Conservation (phyloP, 2,888 invertebrate genomes). For the Caenorhabditis panamensis region DNA sequence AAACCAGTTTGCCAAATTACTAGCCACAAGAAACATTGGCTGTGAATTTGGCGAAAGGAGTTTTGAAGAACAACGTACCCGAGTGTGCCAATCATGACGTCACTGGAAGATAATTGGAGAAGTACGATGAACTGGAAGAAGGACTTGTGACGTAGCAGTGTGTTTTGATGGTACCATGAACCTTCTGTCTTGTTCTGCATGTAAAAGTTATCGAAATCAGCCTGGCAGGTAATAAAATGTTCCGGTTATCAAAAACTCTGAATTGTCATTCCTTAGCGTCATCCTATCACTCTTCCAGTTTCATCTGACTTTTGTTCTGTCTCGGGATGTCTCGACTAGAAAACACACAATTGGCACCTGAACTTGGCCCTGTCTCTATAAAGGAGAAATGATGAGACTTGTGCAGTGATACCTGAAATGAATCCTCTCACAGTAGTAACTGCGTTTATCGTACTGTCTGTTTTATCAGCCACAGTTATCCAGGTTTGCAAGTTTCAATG, state of each 20-base stretch:
- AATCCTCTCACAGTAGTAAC: not conserved
- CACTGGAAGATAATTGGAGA: slow-evolving; percentile 10
- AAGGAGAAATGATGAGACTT: not conserved
- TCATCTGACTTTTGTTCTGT: slow-evolving; percentile 8
- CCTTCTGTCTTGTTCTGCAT: no score
- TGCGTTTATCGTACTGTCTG: not conserved
- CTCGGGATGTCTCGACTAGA: not conserved
- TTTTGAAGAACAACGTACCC: slow-evolving; percentile 30
- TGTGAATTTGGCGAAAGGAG: slow-evolving; percentile 51
- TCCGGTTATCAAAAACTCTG: not conserved
- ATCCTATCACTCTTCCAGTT: not conserved
- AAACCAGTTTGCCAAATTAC: slow-evolving; percentile 53
- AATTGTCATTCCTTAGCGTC: slow-evolving; percentile 1
- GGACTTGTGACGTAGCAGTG: no score
- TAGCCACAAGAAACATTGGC: slow-evolving; percentile 28
- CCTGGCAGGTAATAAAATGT: not conserved
- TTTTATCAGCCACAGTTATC: slow-evolving; percentile 1
- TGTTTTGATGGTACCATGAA: no score
- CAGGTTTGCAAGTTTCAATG: slow-evolving; percentile 10
- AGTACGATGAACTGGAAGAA: not conserved
- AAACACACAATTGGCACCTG: not conserved
- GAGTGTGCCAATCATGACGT: slow-evolving; percentile 30
- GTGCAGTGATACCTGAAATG: not conserved
- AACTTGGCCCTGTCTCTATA: not conserved
- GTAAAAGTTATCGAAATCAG: no score